Evolutionary conservation across 2,113 vertebrate genomes (phyloP).

Genomic region (Onychorhynchus coronatus): DNA sequence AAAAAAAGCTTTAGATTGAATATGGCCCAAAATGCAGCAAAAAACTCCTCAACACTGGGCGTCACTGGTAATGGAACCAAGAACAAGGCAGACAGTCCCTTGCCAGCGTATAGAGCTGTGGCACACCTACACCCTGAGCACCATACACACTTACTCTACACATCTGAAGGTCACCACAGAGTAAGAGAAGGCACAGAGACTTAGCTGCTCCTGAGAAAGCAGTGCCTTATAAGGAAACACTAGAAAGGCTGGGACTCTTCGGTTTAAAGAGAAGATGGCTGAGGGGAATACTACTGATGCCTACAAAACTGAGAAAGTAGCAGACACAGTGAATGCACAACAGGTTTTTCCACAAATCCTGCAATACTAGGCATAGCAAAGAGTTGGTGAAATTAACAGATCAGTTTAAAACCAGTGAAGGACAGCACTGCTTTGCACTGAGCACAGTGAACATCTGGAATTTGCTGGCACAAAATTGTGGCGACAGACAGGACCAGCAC

Average conservation of each 20-base stretch:
- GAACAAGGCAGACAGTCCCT: background rate
- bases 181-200: background rate
- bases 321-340: fast-evolving
- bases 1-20: background rate
- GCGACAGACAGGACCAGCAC: background rate
- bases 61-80: background rate
- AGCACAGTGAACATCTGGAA: background rate
- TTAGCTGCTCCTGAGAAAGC: background rate
- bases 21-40: background rate
- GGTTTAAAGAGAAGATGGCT: background rate
- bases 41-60: background rate
- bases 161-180: background rate
- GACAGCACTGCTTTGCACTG: background rate
- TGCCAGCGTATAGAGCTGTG: background rate
- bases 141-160: background rate
- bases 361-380: background rate
- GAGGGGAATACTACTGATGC: background rate
- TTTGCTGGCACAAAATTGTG: background rate
- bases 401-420: background rate
- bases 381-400: background rate
- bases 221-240: background rate
- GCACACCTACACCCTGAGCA: background rate
- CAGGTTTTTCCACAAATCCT: background rate
- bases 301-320: background rate
- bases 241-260: background rate